Evolutionary conservation across 2,113 vertebrate genomes (phyloP).

Genomic region (Melierax canorus): DNA sequence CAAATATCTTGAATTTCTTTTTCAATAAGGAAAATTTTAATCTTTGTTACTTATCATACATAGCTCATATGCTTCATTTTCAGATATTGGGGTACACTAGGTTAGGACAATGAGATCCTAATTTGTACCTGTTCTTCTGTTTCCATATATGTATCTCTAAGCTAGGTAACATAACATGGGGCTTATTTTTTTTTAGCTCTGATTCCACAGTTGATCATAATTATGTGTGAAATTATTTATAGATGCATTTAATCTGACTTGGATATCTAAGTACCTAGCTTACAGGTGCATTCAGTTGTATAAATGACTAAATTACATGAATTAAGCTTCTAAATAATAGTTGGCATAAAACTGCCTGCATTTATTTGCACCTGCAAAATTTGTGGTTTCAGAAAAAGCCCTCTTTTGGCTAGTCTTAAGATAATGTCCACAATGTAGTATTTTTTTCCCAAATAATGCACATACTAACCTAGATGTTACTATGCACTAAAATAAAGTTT

Average conservation of each 20-base stretch:
- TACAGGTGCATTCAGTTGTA: neutral
- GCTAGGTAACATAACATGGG: neutral
- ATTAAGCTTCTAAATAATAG: neutral
- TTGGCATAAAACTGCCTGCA: neutral
- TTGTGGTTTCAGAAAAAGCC: neutral
- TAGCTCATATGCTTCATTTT: neutral
- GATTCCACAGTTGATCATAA: neutral
- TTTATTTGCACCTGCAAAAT: neutral
- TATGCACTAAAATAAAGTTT: neutral
- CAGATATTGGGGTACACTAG: neutral
- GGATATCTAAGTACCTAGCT: neutral
- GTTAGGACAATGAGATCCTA: neutral
- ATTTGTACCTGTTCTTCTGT: neutral
- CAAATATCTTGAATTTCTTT: neutral
- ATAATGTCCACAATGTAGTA: neutral
- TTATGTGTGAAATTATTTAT: neutral
- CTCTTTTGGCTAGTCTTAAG: neutral
- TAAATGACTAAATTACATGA: neutral
- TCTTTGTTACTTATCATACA: neutral
- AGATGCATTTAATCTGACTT: neutral
- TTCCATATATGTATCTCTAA: neutral
- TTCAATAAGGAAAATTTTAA: neutral
- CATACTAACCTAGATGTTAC: neutral
- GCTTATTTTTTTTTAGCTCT: neutral
- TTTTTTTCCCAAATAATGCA: neutral